Percentiles rank a stretch among this genome's conserved stretches.
These are phyloP conservation scores for Lochmaea crataegi DNA, from an alignment of 2,888 invertebrate genomes.

Conservation along the genomic window DNA sequence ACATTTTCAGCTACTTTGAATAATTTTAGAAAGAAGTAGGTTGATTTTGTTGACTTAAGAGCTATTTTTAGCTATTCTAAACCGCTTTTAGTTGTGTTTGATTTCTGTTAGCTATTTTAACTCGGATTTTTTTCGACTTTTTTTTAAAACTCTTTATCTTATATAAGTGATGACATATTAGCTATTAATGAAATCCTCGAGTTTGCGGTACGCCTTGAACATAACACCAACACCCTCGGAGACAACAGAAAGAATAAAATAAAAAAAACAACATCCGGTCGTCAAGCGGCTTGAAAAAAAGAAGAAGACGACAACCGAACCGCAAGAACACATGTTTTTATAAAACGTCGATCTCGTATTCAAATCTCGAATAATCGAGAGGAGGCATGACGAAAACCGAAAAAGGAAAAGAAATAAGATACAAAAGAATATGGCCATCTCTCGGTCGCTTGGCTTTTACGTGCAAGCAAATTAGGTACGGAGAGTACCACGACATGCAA, in stretches of 20 bases:
- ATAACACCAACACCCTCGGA: conserved; percentile 11
- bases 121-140: no score
- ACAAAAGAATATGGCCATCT: conserved; percentile 7
- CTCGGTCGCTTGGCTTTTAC: neutral
- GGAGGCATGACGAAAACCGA: conserved; percentile 6
- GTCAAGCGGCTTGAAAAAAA: conserved; percentile 12
- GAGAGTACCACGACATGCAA: conserved; percentile 15
- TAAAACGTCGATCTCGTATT: conserved; percentile 19
- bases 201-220: neutral
- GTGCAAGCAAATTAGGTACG: conserved; percentile 11
- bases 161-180: no score
- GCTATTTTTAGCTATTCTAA: no score
- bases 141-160: no score
- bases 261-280: conserved; percentile 20
- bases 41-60: no score
- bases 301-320: conserved; percentile 8
- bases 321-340: conserved; percentile 28
- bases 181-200: conserved; percentile 1
- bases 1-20: no score
- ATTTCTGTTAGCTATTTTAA: no score
- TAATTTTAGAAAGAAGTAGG: no score
- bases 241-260: conserved; percentile 9
- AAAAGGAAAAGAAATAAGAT: conserved; percentile 6
- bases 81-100: no score
- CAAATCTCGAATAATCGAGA: conserved; percentile 18